phyloP scores from a whole-genome alignment of 2,113 vertebrate species.

The Chlorodrepanis virens region DNA sequence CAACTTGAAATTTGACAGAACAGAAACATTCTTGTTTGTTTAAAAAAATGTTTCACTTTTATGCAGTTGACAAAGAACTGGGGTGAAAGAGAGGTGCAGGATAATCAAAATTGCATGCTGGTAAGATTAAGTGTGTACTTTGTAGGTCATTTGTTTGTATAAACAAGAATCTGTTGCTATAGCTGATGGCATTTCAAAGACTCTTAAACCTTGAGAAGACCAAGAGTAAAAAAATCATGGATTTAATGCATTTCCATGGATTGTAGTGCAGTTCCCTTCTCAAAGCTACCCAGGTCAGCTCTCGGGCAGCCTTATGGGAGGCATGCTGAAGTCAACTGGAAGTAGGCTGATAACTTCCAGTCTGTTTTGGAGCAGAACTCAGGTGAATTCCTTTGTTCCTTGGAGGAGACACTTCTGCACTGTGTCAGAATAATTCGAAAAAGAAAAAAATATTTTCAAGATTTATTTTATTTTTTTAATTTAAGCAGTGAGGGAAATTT shows the following conservation, averaged over 20 bases:
- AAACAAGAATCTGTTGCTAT: background rate
- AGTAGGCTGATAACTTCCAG: background rate
- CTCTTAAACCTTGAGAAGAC: background rate
- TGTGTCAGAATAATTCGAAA: background rate
- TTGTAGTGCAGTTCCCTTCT: background rate
- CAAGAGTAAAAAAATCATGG: background rate
- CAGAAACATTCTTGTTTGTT: background rate
- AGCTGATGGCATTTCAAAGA: background rate
- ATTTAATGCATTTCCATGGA: background rate
- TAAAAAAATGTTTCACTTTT: background rate
- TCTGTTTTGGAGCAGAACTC: background rate
- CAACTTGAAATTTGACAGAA: background rate
- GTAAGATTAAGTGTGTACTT: background rate
- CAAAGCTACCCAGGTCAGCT: background rate
- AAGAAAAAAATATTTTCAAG: background rate
- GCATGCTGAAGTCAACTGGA: background rate
- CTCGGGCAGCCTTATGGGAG: background rate
- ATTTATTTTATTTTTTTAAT: background rate
- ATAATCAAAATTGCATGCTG: background rate
- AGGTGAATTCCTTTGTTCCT: slow-evolving; percentile 4
- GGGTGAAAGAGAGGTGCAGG: background rate
- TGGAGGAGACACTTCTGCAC: background rate
- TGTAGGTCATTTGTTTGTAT: background rate
- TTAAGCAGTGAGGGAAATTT: background rate
- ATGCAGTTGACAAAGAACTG: background rate